Percentiles rank a stretch among this genome's conserved stretches.
Evolutionary conservation across 2,113 vertebrate genomes (phyloP).

Genomic region (Hymenochirus boettgeri): DNA sequence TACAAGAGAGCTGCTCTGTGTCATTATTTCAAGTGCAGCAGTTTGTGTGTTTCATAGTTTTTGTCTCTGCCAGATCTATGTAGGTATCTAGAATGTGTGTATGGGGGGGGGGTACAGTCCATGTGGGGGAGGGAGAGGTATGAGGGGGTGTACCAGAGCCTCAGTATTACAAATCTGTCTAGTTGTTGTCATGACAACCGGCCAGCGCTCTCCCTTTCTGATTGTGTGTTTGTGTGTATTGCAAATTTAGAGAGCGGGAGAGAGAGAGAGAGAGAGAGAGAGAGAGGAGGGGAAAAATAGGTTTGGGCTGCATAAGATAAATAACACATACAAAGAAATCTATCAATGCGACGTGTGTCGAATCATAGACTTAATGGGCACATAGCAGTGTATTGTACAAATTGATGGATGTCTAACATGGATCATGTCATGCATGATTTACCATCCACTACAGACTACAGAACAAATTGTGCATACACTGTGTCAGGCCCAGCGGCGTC

Average conservation of each 20-base stretch:
- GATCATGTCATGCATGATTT: background rate
- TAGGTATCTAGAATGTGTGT: background rate
- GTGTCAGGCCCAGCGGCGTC: background rate
- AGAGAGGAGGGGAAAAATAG: background rate
- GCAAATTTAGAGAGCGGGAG: slow-evolving; percentile 12
- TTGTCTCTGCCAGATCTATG: background rate
- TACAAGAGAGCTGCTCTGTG: background rate
- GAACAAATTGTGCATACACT: background rate
- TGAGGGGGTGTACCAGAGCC: slow-evolving; percentile 7
- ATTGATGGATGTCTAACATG: background rate
- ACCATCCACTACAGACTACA: background rate
- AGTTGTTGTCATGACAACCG: slow-evolving; percentile 36
- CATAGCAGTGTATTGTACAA: background rate
- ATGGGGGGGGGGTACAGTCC: slow-evolving; percentile 11
- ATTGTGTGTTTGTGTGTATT: slow-evolving; percentile 36
- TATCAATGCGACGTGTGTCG: background rate
- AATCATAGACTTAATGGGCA: background rate
- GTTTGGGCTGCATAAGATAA: background rate
- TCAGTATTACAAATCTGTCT: slow-evolving; percentile 33
- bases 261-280: no score
- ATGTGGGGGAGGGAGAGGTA: background rate
- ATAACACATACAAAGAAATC: background rate
- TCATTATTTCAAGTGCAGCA: slow-evolving; percentile 1
- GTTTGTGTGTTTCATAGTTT: background rate
- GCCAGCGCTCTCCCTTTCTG: slow-evolving; percentile 34